Base-by-base conservation (phyloP, 2,113 vertebrate genomes). In the Nothobranchius kuhntae region DNA sequence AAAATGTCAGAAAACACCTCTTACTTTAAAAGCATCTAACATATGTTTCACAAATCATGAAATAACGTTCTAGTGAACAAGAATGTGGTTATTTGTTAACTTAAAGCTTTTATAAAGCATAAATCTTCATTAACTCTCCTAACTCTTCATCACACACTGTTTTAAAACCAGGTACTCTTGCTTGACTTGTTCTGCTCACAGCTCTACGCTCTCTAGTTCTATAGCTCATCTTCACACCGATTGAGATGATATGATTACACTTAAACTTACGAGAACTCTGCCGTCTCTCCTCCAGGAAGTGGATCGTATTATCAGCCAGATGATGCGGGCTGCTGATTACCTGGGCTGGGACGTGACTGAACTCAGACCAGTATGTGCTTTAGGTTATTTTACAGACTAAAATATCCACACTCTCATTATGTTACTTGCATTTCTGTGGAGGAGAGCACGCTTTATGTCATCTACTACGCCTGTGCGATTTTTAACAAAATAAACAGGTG, bases 261-360 rank as follows among this genome's bases (percentile, higher is more conserved):
- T 44, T 10, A 52, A 15, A 46, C 17, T n/a, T 15, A 44, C 17
- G n/a, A 13, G 52, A 56, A 55, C 9, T 6, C 1, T 82, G 65
- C 59, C 59, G 47, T 78, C 15, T 75, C 30, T 68, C 42, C n/a
- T 61, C 59, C 72, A 96, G 96, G 96, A 98, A 88, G 95, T 98
- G 80, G 95, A 98, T 75, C 94, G 93, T 61, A 96, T 98, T 61
- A 95, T 98, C 85, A 91, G 90, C 9, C 96, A 98, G 88, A 98
- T 98, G 96, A 96, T 96, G 94, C 91, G 94, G 4, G 94, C 96
- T n/a, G 96, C 95, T 24, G 93, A 97, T 65, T 98, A 98, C 73
- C 89, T 97, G 53, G 95, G 96, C 38, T 98, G 96, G 96, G 96
- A 98, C 17, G 94, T 96, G 65, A 93, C 95, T 12, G 96, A 98